Conservation (phyloP, 1,140 invertebrate genomes). For the Battus philenor region DNA sequence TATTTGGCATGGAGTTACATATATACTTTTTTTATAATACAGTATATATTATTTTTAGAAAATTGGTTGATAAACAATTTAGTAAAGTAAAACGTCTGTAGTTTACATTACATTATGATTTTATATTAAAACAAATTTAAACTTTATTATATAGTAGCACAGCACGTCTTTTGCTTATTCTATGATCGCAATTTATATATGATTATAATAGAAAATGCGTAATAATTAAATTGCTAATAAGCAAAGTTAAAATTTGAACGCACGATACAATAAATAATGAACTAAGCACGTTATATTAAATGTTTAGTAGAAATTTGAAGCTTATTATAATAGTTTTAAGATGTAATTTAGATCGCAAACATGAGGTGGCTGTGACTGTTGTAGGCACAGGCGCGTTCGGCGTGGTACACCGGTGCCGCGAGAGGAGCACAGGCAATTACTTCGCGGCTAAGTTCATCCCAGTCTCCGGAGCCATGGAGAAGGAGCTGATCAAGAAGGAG, state of each 20-base stretch:
- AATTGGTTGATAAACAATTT: too few relatives aligned
- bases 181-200: background rate
- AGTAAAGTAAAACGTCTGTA: too few relatives aligned
- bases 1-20: slow-evolving; percentile 6
- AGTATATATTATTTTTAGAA: too few relatives aligned
- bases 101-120: background rate
- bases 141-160: slow-evolving; percentile 1
- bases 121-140: background rate
- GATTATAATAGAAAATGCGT: background rate
- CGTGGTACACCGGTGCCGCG: slow-evolving; percentile 97
- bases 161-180: background rate
- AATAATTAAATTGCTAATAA: background rate
- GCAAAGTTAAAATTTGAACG: background rate
- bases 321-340: slow-evolving; percentile 2
- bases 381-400: slow-evolving; percentile 97
- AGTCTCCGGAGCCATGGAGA: slow-evolving; percentile 95
- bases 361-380: slow-evolving; percentile 32
- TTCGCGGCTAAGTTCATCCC: slow-evolving; percentile 99
- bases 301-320: slow-evolving; percentile 1
- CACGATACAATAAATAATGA: slow-evolving; percentile 7
- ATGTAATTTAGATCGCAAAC: background rate
- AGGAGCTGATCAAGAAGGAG: slow-evolving; percentile 97
- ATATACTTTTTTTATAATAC: too few relatives aligned
- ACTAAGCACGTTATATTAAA: slow-evolving; percentile 3
- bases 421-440: slow-evolving; percentile 95